A percentile compares a stretch with the other conserved stretches of the same genome.
Conservation (phyloP, 2,888 invertebrate species). For the Oasisia sp. region DNA sequence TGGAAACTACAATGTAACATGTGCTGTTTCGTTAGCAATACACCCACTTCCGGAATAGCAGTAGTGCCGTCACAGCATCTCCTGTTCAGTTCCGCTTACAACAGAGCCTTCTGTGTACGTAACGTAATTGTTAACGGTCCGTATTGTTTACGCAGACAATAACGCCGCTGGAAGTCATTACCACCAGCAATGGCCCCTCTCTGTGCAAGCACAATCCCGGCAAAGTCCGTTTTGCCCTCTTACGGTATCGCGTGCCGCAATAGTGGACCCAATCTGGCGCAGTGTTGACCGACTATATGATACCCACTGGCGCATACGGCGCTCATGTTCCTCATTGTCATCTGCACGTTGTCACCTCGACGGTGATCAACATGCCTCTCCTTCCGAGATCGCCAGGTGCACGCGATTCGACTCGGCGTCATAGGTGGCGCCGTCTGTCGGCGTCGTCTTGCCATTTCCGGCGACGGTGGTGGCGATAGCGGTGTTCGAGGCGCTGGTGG, state of each 20-base stretch:
- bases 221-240: neutral
- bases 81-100: neutral
- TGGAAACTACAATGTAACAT: neutral
- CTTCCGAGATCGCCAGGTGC: conserved; percentile 40
- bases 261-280: neutral
- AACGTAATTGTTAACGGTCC: neutral
- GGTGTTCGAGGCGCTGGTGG: conserved; percentile 34
- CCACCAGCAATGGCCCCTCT: neutral
- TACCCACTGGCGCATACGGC: neutral
- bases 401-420: conserved; percentile 59
- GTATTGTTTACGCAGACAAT: neutral
- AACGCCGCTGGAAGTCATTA: neutral
- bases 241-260: neutral
- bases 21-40: neutral
- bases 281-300: neutral
- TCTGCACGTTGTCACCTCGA: neutral
- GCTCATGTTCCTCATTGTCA: neutral
- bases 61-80: neutral
- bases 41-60: neutral
- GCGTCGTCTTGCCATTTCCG: neutral
- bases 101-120: neutral
- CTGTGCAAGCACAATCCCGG: neutral
- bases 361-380: neutral
- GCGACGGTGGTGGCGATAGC: conserved; percentile 34
- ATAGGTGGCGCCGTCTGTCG: conserved; percentile 45